Evolutionary conservation across 2,888 invertebrate genomes (phyloP).

Genomic region (Diaphora mendica): DNA sequence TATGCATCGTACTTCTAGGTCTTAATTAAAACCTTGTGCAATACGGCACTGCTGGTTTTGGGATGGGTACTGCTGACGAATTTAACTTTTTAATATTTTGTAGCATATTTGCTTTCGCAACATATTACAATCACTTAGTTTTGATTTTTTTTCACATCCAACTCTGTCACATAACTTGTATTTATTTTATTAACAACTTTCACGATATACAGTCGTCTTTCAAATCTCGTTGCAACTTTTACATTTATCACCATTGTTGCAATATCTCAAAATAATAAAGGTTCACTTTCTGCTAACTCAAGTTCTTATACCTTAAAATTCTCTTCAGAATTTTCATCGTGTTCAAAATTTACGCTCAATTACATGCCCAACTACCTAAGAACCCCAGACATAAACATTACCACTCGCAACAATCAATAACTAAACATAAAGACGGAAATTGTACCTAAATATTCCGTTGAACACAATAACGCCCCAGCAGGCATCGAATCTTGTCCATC

Average conservation of each 20-base stretch:
- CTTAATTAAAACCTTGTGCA: not conserved
- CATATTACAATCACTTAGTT: no score
- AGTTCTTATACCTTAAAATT: not conserved
- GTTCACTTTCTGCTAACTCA: not conserved
- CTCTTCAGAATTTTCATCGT: not conserved
- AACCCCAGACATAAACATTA: conserved; percentile 23
- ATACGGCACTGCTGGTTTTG: not conserved
- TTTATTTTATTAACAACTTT: not conserved
- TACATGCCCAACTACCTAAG: conserved; percentile 20
- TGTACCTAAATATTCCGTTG: conserved; percentile 43
- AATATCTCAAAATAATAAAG: not conserved
- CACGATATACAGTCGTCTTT: not conserved
- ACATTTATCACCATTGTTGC: not conserved
- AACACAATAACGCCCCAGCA: conserved; percentile 26
- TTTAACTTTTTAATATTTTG: not conserved
- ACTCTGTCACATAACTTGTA: no score
- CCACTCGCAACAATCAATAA: conserved; percentile 43
- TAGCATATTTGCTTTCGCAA: no score
- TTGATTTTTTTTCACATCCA: no score
- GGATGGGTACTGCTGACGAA: not conserved
- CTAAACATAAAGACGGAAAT: conserved; percentile 53
- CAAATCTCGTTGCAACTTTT: not conserved
- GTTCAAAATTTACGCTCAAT: conserved; percentile 12
- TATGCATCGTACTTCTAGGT: not conserved
- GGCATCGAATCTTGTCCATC: conserved; percentile 43